These are phyloP conservation scores for Gambelia wislizenii DNA, from an alignment of 2,797 vertebrate species.

Conservation along the genomic window DNA sequence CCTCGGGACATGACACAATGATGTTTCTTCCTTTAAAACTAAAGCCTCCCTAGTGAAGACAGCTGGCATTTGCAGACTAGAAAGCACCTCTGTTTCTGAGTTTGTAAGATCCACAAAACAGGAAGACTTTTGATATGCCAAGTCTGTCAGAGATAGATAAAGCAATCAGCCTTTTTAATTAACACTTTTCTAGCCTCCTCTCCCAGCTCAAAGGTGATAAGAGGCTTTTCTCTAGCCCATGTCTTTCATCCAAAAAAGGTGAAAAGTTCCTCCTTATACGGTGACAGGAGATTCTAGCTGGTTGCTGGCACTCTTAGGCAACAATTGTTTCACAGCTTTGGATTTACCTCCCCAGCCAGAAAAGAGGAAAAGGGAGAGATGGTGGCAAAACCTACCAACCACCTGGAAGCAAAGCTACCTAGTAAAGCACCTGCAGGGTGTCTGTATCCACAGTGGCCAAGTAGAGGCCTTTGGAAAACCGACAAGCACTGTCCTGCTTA, in stretches of 20 bases:
- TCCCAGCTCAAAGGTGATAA: not conserved
- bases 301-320: not conserved
- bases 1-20: not conserved
- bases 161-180: not conserved
- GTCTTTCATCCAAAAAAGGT: not conserved
- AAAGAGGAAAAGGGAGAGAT: not conserved
- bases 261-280: not conserved
- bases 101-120: not conserved
- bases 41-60: not conserved
- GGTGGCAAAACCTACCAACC: too few species aligned
- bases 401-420: too few species aligned
- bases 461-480: not conserved
- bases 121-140: not conserved
- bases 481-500: not conserved
- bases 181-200: not conserved
- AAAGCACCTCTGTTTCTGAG: not conserved
- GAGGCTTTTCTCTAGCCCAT: not conserved
- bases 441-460: not conserved
- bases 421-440: too few species aligned
- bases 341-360: not conserved
- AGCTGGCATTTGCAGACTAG: not conserved
- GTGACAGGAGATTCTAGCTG: not conserved
- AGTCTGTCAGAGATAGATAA: not conserved
- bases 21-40: not conserved
- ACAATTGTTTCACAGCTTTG: not conserved